These are phyloP conservation scores for Beaufortia kweichowensis DNA, from an alignment of 2,113 vertebrate species.

Conservation along the genomic window DNA sequence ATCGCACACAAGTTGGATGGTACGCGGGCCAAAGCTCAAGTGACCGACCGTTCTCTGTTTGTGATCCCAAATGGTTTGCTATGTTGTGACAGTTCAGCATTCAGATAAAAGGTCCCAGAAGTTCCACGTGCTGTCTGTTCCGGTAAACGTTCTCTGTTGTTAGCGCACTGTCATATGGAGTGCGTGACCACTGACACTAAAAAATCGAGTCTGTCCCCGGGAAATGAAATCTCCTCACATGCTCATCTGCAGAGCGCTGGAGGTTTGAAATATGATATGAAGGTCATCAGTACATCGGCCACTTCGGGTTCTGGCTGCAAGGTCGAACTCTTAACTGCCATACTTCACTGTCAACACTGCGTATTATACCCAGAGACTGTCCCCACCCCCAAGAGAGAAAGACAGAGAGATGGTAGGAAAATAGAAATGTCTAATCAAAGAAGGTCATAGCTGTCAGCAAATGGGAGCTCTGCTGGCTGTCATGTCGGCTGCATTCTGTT, in stretches of 20 bases:
- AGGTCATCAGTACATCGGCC: constrained; percentile 49
- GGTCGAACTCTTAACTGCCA: constrained; percentile 56
- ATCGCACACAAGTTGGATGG: constrained; percentile 29
- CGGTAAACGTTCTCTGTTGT: background rate
- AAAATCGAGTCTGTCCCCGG: constrained; percentile 13
- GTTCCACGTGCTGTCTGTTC: constrained; percentile 9
- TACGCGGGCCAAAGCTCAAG: constrained; percentile 30
- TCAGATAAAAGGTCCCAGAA: constrained; percentile 23
- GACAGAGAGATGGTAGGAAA: constrained; percentile 17
- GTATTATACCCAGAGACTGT: constrained; percentile 46
- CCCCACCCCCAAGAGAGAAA: constrained; percentile 27
- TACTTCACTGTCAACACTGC: constrained; percentile 57
- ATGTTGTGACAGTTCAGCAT: constrained; percentile 18
- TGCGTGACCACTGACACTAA: constrained; percentile 24
- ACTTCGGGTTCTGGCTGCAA: constrained; percentile 45
- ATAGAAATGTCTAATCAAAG: constrained; percentile 55
- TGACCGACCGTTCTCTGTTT: background rate
- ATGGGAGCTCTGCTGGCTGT: constrained; percentile 54
- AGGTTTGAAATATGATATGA: constrained; percentile 54
- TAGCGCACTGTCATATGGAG: constrained; percentile 24
- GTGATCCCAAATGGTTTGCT: constrained; percentile 15
- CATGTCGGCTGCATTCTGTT: constrained; percentile 44
- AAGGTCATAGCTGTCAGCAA: constrained; percentile 56
- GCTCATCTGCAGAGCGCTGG: constrained; percentile 35
- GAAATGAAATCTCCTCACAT: constrained; percentile 36